Percentiles rank a stretch among this genome's conserved stretches.
phyloP scores from a whole-genome alignment of 2,113 vertebrate genomes.

The crab-eating macaque (Macaca fascicularis) region T2T-MFA8v1.1 NC_088395.1:14497501-14498000 shows the following conservation, averaged over 20 bases:
- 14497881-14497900: neutral
- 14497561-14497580: neutral
- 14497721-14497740: neutral
- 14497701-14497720: neutral
- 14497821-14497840: neutral
- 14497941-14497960: neutral
- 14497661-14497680: neutral
- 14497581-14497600: neutral
- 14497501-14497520: neutral
- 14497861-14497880: neutral
- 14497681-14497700: neutral
- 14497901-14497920: neutral
- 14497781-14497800: neutral
- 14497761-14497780: neutral
- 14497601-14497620: neutral
- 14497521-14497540: neutral
- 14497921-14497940: neutral
- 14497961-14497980: neutral
- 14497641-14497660: neutral
- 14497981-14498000: neutral
- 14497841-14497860: neutral
- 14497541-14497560: neutral
- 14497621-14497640: neutral
- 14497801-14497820: neutral
- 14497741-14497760: neutral